Base-by-base conservation (phyloP, 2,888 invertebrate genomes). In the Drosophila nr. perissopoda region DNA sequence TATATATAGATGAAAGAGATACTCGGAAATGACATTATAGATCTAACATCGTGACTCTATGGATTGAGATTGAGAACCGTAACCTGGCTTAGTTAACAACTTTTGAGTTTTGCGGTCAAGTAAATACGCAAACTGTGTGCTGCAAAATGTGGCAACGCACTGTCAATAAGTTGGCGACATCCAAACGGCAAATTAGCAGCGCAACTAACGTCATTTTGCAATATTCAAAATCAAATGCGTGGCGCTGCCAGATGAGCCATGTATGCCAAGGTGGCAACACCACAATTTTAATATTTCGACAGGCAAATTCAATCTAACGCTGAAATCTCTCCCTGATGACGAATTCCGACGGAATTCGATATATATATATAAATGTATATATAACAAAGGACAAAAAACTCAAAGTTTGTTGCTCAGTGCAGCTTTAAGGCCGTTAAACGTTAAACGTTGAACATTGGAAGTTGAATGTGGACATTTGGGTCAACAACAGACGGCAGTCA, bases 401-500 rank as follows among this genome's bases (percentile, higher is more conserved):
- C 46, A 25, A 33, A 21, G 11, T 27, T 56, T 77, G 73, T 51
- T 40, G 76, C 33, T 34, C 33, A 78, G 78, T 78, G 70, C 60
- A 52, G 31, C 38, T 16, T 10, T 46, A 40, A 6, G 54, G 53
- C 48, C 42, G 61, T 40, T 67, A 42, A 65, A 71, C 57, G 52
- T 58, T 73, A 57, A 73, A 48, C 58, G 66, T 62, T 72, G 46
- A 64, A 54, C 66, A 57, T 69, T 77, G 67, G 52, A 68, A 29
- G 66, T 61, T 58, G 62, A 75, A 60, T 75, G 79, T 79, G 68
- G 64, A 64, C 83, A 83, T 83, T 77, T 83, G 72, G 83, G 83
- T 83, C 85, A 83, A 58, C 71, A 74, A 60, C 67, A 78, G 70
- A 63, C 58, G 71, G 60, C 67, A 75, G 80, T 66, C 71, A 38